Base-by-base conservation (phyloP, 30 jellyfish, hydroid and myxozoan genomes). In the Pelagia noctiluca region DNA sequence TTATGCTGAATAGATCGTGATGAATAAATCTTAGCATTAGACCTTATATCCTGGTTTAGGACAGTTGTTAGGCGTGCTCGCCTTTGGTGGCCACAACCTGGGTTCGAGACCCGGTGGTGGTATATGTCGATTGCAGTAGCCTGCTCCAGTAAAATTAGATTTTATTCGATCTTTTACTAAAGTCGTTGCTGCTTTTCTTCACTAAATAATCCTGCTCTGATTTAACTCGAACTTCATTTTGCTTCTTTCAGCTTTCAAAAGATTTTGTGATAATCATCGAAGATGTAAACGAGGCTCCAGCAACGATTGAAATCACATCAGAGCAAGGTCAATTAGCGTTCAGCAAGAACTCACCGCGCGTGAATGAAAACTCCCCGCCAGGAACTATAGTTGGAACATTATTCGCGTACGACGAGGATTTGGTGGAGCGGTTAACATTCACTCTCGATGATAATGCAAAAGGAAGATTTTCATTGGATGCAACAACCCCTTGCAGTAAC, bases 211-310 rank as follows among this genome's bases (percentile, higher is more conserved):
- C 28, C 54, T 21, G 23, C 19, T 21, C 23, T 0, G 1, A 19
- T 2, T 29, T n/a, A 13, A 64, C 7, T 23, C 13, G 16, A 4
- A n/a, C 12, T 84, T 12, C 37, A 25, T 50, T 30, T 50, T 23
- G 0, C 70, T 19, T 13, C 10, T 80, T 71, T 35, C 63, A 92
- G 98, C 48, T 75, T 32, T 38, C 76, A 31, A 85, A 85, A 50
- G 86, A 76, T 37, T 79, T 92, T 74, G 63, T 35, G 19, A 86
- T 92, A 3, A 24, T 63, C 0, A 57, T 92, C n/a, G 78, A 82
- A 47, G 88, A 92, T 47, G 89, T 92, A n/a, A 92, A 92, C 64
- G 98, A 92, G 75, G 75, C 96, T 4, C 98, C 98, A 4, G 73
- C 93, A 22, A 72, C 73, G 50, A 75, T 92, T 31, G 91, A 78